Conservation (phyloP, 2,888 invertebrate genomes). For the Taphrorychus bicolor region DNA sequence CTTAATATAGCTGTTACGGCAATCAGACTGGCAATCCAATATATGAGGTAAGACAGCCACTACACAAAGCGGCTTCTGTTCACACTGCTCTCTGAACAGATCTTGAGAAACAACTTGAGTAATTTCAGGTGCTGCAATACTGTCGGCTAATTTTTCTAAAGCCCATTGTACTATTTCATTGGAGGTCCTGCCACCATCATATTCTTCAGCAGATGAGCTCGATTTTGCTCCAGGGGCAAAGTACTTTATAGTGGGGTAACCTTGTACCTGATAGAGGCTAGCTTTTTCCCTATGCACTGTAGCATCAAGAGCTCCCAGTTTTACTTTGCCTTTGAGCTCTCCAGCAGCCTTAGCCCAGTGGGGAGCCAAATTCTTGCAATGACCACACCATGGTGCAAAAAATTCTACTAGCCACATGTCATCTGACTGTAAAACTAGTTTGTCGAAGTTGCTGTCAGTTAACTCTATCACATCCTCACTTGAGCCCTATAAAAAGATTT, state of each 20-base stretch:
- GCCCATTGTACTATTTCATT: conserved; percentile 92
- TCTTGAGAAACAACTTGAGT: conserved; percentile 64
- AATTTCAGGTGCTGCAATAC: conserved; percentile 89
- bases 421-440: conserved; percentile 87
- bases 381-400: conserved; percentile 97
- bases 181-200: conserved; percentile 91
- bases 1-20: conserved; percentile 85
- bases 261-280: conserved; percentile 83
- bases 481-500: conserved; percentile 12
- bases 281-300: conserved; percentile 88
- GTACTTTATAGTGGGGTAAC: conserved; percentile 96
- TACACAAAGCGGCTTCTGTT: conserved; percentile 88
- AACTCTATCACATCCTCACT: conserved; percentile 81
- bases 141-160: conserved; percentile 83
- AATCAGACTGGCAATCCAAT: conserved; percentile 92
- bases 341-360: conserved; percentile 96
- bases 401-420: conserved; percentile 98
- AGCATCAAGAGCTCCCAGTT: conserved; percentile 95
- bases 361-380: conserved; percentile 95
- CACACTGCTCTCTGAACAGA: conserved; percentile 77
- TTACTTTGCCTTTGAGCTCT: conserved; percentile 95
- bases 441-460: conserved; percentile 95
- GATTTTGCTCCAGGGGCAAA: conserved; percentile 81
- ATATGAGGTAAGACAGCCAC: conserved; percentile 94
- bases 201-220: conserved; percentile 76